A percentile compares a stretch with the other conserved stretches of the same genome.
Conservation (phyloP, 2,113 vertebrate species). For the Dipodomys spectabilis region DNA sequence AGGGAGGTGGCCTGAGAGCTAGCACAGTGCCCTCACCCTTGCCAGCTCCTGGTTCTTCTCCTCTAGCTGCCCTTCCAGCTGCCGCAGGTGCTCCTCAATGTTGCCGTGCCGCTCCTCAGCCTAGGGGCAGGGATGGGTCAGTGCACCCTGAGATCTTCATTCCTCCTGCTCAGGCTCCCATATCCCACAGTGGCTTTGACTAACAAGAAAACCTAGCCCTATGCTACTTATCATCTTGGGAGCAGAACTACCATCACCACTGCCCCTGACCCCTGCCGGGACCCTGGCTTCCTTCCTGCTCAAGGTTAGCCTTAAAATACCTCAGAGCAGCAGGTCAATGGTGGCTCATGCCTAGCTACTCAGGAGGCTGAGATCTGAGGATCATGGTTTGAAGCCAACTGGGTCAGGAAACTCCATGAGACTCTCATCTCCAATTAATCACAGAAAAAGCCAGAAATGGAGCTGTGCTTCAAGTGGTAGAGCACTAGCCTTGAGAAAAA, state of each 20-base stretch:
- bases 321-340: too few species aligned
- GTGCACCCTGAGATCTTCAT: neutral
- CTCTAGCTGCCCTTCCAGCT: conserved; percentile 96
- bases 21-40: conserved; percentile 87
- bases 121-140: conserved; percentile 81
- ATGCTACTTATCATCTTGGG: too few species aligned
- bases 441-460: too few species aligned
- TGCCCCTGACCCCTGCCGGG: neutral
- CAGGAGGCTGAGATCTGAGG: too few species aligned
- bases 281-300: neutral
- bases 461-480: too few species aligned
- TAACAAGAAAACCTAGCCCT: neutral
- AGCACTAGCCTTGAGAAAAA: too few species aligned
- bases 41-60: conserved; percentile 98
- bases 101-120: conserved; percentile 97
- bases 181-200: neutral
- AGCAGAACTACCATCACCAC: neutral
- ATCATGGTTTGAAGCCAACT: too few species aligned
- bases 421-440: too few species aligned
- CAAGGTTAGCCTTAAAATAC: neutral
- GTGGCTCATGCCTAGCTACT: too few species aligned
- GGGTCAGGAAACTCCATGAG: too few species aligned
- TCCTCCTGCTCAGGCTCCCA: neutral
- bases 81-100: conserved; percentile 95
- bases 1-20: neutral